Evolutionary conservation across 1,140 invertebrate species (phyloP).

Genomic region (Berghia stephanieae): DNA sequence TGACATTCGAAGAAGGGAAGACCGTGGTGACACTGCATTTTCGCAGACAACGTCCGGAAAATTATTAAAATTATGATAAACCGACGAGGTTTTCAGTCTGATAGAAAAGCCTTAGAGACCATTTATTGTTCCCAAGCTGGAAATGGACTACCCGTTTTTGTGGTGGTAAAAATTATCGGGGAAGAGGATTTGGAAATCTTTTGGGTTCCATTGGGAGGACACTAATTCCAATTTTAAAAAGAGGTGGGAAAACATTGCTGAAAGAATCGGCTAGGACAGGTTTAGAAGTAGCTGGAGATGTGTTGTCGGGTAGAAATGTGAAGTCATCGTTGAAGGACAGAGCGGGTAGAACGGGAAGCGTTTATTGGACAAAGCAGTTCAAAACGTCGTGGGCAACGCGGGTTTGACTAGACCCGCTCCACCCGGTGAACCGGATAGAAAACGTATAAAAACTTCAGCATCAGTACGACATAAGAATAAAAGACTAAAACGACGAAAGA

Average conservation of each 20-base stretch:
- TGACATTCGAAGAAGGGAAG: neutral
- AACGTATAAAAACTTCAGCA: conserved; percentile 11
- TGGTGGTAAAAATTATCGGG: neutral
- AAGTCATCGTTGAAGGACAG: neutral
- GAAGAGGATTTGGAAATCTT: neutral
- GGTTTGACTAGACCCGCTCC: neutral
- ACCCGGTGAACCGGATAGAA: conserved; percentile 5
- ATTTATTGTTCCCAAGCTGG: conserved; percentile 5
- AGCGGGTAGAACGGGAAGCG: neutral
- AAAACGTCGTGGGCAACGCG: neutral
- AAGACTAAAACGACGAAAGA: neutral
- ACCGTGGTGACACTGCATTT: conserved; percentile 22
- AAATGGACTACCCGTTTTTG: conserved; percentile 7
- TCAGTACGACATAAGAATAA: neutral
- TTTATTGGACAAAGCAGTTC: neutral
- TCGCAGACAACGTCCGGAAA: neutral
- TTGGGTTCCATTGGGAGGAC: neutral
- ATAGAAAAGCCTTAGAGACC: neutral
- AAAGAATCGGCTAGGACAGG: neutral
- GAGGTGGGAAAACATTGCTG: neutral
- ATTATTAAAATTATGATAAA: neutral
- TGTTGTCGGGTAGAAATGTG: conserved; percentile 16
- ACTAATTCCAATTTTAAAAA: conserved; percentile 1
- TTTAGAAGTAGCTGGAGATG: neutral
- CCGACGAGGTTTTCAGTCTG: neutral